These are phyloP conservation scores for Illadopsis cleaveri DNA, from an alignment of 2,113 vertebrate species.

Conservation along the genomic window DNA sequence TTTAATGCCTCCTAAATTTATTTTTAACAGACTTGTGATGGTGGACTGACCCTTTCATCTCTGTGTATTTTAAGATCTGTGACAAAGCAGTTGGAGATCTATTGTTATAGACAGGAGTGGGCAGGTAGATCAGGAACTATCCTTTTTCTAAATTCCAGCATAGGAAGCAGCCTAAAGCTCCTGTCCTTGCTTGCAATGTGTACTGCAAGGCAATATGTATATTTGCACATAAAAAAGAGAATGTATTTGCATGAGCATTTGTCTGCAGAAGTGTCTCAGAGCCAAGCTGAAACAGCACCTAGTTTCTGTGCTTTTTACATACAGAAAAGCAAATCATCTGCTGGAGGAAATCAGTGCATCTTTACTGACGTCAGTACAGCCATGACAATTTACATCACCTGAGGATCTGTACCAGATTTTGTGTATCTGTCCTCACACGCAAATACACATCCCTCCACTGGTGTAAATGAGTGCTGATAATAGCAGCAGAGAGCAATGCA, in stretches of 20 bases:
- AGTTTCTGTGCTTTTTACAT: background rate
- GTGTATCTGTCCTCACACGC: background rate
- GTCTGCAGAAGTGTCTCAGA: background rate
- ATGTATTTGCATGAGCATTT: background rate
- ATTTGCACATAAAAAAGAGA: background rate
- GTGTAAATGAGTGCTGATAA: background rate
- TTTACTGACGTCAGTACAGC: constrained; percentile 10
- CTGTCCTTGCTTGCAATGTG: background rate
- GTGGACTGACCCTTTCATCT: constrained; percentile 13
- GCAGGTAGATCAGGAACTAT: background rate
- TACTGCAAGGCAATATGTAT: background rate
- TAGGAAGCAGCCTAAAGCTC: background rate
- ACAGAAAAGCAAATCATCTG: background rate
- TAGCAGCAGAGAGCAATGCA: background rate
- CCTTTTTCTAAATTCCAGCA: background rate
- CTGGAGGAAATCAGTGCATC: constrained; percentile 7
- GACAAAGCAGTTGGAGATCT: background rate
- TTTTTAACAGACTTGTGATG: constrained; percentile 10
- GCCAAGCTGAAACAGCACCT: background rate
- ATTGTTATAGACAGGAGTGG: background rate
- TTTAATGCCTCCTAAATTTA: background rate
- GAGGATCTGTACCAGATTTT: constrained; percentile 11
- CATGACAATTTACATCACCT: constrained; percentile 21
- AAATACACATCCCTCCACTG: background rate
- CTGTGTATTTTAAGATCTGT: background rate